Percentiles rank a stretch among this genome's conserved stretches.
Evolutionary conservation across 2,113 vertebrate species (phyloP).

Genomic region (Megaleporinus macrocephalus): DNA sequence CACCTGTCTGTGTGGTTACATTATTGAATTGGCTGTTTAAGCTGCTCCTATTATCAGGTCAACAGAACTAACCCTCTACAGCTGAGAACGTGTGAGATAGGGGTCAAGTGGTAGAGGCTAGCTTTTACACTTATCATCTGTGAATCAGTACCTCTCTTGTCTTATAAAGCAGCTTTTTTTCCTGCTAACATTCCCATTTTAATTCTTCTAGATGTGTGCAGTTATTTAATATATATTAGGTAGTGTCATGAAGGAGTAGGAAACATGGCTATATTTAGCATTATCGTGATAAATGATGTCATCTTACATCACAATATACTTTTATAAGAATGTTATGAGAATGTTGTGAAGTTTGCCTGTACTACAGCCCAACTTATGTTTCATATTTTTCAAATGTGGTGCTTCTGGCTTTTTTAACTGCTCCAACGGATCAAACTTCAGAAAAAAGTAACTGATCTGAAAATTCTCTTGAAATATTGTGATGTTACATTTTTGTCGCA

Average conservation of each 20-base stretch:
- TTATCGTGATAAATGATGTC: too few species aligned
- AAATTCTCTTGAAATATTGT: too few species aligned
- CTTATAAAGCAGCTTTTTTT: background rate
- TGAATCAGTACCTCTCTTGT: background rate
- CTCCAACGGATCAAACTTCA: too few species aligned
- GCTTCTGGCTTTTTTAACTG: too few species aligned
- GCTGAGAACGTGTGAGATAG: background rate
- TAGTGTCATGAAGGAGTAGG: background rate
- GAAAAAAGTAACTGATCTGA: too few species aligned
- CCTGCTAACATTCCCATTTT: background rate
- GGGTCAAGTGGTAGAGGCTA: background rate
- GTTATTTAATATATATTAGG: background rate
- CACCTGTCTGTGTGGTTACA: constrained; percentile 5
- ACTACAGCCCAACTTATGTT: too few species aligned
- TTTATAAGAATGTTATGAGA: too few species aligned
- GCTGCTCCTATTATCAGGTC: constrained; percentile 7
- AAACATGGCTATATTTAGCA: too few species aligned
- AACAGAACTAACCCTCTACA: background rate
- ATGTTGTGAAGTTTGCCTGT: too few species aligned
- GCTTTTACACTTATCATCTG: background rate
- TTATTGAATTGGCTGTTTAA: constrained; percentile 33
- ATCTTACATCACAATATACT: too few species aligned
- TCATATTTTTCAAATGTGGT: too few species aligned
- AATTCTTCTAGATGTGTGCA: constrained; percentile 12
- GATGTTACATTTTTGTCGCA: too few species aligned